Conservation (phyloP, 2,113 vertebrate species). For the Aldabrachelys gigantea region DNA sequence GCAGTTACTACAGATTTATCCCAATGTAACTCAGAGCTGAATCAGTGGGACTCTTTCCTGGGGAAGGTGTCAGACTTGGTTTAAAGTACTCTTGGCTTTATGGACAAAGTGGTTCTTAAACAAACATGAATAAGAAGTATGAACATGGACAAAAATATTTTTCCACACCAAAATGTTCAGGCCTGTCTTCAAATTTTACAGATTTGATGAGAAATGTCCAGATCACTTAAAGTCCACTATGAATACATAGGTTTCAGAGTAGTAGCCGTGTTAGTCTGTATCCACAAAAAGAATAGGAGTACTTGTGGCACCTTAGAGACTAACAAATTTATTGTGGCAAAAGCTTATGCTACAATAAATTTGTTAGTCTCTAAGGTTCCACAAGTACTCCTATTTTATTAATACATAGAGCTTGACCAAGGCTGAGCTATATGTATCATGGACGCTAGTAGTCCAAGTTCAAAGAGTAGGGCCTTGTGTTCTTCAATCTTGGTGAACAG, state of each 20-base stretch:
- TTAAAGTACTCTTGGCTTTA: not conserved
- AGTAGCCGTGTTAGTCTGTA: too few species aligned
- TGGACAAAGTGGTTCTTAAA: accelerated
- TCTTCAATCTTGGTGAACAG: not conserved
- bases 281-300: too few species aligned
- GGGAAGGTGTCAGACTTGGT: not conserved
- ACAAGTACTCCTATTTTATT: too few species aligned
- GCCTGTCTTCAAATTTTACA: not conserved
- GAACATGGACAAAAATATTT: not conserved
- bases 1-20: not conserved
- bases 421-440: accelerated
- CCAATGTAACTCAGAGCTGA: not conserved
- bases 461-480: not conserved
- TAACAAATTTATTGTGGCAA: too few species aligned
- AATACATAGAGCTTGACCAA: not conserved
- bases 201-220: not conserved
- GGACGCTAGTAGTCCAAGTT: not conserved
- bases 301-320: too few species aligned
- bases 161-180: not conserved
- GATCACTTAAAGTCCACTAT: not conserved
- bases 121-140: not conserved
- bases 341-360: too few species aligned
- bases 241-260: not conserved
- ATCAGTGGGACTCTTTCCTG: not conserved
- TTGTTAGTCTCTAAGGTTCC: too few species aligned